A percentile compares a stretch with the other conserved stretches of the same genome.
These are phyloP conservation scores for Alaudala cheleensis DNA, from an alignment of 2,113 vertebrate species.

Conservation along the genomic window DNA sequence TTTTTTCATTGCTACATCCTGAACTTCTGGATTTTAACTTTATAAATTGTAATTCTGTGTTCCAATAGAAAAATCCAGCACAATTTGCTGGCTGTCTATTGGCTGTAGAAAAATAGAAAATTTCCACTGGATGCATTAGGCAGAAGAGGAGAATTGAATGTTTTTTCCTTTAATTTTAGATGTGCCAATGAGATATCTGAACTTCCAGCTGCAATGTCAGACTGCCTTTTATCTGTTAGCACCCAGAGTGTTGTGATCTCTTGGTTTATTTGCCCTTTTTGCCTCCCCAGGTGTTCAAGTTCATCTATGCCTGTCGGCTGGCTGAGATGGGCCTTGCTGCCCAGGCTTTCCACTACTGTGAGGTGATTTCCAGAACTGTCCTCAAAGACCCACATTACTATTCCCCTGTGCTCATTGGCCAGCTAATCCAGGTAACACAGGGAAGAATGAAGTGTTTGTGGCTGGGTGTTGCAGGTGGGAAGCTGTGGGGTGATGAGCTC, in stretches of 20 bases:
- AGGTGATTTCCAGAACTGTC: slow-evolving; percentile 88
- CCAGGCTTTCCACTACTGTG: slow-evolving; percentile 97
- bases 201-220: not conserved
- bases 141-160: not conserved
- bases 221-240: not conserved
- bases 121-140: not conserved
- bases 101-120: not conserved
- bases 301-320: slow-evolving; percentile 94
- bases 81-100: not conserved
- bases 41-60: not conserved
- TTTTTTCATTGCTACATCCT: not conserved
- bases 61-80: not conserved
- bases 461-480: not conserved
- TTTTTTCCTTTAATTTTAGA: not conserved
- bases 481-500: not conserved
- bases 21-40: not conserved
- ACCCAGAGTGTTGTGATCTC: not conserved
- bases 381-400: slow-evolving; percentile 79
- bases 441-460: not conserved
- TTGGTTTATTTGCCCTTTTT: not conserved
- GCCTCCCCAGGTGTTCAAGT: slow-evolving; percentile 88
- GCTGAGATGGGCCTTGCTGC: slow-evolving; percentile 91
- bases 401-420: slow-evolving; percentile 86
- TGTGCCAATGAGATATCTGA: not conserved
- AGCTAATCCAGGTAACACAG: slow-evolving; percentile 84